Percentiles rank a stretch among this genome's conserved stretches.
Evolutionary conservation across 1,140 invertebrate genomes (phyloP).

Genomic region (Coptotermes formosanus): DNA sequence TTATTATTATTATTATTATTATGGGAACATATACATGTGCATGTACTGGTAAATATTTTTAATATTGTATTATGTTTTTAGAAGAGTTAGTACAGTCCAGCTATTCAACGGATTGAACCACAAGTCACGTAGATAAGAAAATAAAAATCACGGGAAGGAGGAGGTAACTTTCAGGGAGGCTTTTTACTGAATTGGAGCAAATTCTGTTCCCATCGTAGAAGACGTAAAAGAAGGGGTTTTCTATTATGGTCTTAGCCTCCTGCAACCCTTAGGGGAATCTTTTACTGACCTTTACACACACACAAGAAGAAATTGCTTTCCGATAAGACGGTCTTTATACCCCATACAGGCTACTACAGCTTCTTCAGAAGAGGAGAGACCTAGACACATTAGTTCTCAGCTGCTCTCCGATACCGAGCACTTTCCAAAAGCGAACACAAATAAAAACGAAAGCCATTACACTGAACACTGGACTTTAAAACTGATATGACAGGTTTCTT

Average conservation of each 20-base stretch:
- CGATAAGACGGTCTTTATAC: slow-evolving; percentile 7
- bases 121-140: slow-evolving; percentile 15
- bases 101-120: not conserved
- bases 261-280: slow-evolving; percentile 22
- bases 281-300: slow-evolving; percentile 15
- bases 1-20: no score
- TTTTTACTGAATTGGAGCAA: slow-evolving; percentile 32
- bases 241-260: slow-evolving; percentile 26
- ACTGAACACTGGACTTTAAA: no score
- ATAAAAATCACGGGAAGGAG: not conserved
- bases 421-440: not conserved
- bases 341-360: not conserved
- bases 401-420: not conserved
- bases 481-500: no score
- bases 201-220: slow-evolving; percentile 30
- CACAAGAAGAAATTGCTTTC: slow-evolving; percentile 29
- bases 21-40: no score
- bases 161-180: slow-evolving; percentile 16
- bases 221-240: slow-evolving; percentile 22
- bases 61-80: not conserved
- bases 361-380: not conserved
- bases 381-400: not conserved
- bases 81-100: not conserved
- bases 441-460: not conserved
- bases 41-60: no score